Conservation (phyloP, 2,888 invertebrate species). For the Pandemis corylana region DNA sequence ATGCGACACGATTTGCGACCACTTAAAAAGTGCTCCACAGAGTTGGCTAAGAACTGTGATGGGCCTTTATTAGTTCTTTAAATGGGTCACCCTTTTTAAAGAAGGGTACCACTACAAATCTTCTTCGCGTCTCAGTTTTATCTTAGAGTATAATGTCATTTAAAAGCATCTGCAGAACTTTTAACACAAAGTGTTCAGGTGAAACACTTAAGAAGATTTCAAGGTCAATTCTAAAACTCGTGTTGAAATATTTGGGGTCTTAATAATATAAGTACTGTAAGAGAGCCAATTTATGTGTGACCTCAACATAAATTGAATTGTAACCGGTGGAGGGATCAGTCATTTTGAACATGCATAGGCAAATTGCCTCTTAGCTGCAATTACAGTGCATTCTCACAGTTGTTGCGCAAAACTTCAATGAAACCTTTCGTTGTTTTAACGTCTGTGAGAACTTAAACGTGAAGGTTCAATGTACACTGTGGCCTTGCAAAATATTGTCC, state of each 20-base stretch:
- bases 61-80: no score
- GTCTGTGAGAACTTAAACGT: conserved; percentile 50
- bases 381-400: conserved; percentile 61
- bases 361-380: conserved; percentile 55
- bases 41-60: no score
- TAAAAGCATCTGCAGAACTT: no score
- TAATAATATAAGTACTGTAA: conserved; percentile 7
- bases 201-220: neutral
- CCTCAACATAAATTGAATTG: neutral
- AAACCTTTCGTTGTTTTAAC: conserved; percentile 58
- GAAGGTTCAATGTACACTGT: conserved; percentile 44
- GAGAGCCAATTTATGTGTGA: conserved; percentile 3
- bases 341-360: conserved; percentile 24
- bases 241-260: conserved; percentile 27
- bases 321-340: neutral
- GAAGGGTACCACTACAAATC: no score
- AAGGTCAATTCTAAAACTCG: conserved; percentile 19
- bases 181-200: no score
- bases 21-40: no score
- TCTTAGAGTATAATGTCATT: no score
- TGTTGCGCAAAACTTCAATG: conserved; percentile 54
- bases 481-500: conserved; percentile 37
- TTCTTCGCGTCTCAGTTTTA: no score
- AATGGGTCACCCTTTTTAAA: no score
- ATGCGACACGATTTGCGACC: no score